Percentiles rank a stretch among this genome's conserved stretches.
phyloP scores from a whole-genome alignment of 2,797 vertebrate genomes.

The Cyprinella venusta region DNA sequence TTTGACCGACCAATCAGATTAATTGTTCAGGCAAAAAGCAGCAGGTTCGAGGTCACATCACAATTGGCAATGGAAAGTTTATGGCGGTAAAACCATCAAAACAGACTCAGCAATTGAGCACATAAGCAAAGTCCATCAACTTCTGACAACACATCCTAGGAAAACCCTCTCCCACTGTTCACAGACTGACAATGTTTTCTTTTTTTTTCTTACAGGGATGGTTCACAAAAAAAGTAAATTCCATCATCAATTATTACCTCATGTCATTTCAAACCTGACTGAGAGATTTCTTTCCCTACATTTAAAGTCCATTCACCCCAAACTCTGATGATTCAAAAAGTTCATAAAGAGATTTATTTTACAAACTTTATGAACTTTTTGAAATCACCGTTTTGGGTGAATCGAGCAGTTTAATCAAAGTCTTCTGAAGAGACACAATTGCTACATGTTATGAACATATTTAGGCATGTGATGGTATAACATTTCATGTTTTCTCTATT shows the following conservation, averaged over 20 bases:
- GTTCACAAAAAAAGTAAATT: not conserved
- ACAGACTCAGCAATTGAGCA: not conserved
- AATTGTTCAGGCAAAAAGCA: slow-evolving; percentile 31
- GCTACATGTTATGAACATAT: not conserved
- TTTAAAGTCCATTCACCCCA: not conserved
- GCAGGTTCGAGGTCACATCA: not conserved
- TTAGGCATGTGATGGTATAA: not conserved
- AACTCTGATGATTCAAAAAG: not conserved
- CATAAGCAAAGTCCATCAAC: slow-evolving; percentile 33
- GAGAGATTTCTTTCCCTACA: not conserved
- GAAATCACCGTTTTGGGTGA: not conserved
- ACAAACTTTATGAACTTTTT: not conserved
- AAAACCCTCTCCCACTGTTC: not conserved
- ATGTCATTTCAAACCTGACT: not conserved
- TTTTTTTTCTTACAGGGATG: not conserved
- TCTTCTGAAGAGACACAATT: not conserved
- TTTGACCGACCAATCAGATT: slow-evolving; percentile 53
- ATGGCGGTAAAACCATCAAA: slow-evolving; percentile 11
- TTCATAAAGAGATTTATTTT: not conserved
- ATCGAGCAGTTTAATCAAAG: not conserved
- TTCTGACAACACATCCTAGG: not conserved
- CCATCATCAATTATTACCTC: not conserved
- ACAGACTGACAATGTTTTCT: not conserved
- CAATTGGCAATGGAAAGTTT: slow-evolving; percentile 1
- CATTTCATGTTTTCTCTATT: no score